Percentiles rank a stretch among this genome's conserved stretches.
These are phyloP conservation scores for Hylia prasina DNA, from an alignment of 2,113 vertebrate genomes.

Conservation along the genomic window DNA sequence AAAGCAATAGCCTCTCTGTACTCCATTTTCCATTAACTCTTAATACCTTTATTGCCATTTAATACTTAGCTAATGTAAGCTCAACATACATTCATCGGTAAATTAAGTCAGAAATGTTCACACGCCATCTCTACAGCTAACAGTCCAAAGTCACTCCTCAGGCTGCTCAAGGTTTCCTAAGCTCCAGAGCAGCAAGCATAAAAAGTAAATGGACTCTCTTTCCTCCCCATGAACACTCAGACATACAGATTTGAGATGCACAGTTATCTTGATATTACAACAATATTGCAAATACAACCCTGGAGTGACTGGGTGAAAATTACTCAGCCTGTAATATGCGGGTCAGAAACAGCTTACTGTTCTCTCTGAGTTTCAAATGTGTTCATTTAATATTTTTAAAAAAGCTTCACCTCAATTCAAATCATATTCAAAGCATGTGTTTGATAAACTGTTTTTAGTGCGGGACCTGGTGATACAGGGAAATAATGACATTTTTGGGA, in stretches of 20 bases:
- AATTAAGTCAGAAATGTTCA: slow-evolving; percentile 53
- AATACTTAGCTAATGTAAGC: slow-evolving; percentile 52
- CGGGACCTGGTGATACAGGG: not conserved
- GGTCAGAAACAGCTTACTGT: not conserved
- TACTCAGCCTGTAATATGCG: not conserved
- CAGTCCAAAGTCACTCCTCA: slow-evolving; percentile 8
- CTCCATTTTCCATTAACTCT: slow-evolving; percentile 63
- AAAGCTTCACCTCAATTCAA: not conserved
- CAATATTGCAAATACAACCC: not conserved
- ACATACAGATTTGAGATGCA: not conserved
- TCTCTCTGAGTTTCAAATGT: not conserved
- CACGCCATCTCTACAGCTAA: not conserved
- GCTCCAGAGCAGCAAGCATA: not conserved
- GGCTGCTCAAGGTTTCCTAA: not conserved
- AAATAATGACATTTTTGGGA: not conserved
- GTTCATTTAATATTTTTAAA: not conserved
- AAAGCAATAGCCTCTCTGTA: slow-evolving; percentile 46
- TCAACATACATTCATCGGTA: slow-evolving; percentile 39
- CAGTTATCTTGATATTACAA: not conserved
- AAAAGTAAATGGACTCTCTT: slow-evolving; percentile 4
- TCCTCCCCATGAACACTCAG: not conserved
- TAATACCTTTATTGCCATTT: slow-evolving; percentile 61
- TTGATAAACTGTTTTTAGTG: not conserved
- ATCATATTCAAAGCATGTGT: not conserved
- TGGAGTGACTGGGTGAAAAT: not conserved